Conservation (phyloP, 2,797 vertebrate species). For the Brachymystax lenok region DNA sequence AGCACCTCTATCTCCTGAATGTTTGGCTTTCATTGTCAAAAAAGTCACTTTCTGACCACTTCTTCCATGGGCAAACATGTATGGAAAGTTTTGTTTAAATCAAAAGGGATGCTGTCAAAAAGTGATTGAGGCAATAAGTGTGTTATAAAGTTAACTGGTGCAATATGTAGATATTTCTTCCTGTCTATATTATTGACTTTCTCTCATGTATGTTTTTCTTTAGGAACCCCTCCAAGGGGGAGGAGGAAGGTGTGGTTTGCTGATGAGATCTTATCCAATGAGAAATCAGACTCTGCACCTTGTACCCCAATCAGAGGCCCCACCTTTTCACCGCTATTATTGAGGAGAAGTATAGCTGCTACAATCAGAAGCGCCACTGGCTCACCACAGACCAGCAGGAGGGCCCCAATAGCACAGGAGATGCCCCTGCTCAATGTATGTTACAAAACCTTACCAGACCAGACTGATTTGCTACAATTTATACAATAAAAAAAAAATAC, state of each 20-base stretch:
- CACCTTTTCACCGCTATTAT: conserved; percentile 79
- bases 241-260: conserved; percentile 98
- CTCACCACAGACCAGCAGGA: conserved; percentile 81
- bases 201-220: conserved; percentile 32
- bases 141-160: not conserved
- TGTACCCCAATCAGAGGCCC: conserved; percentile 85
- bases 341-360: conserved; percentile 57
- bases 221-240: conserved; percentile 85
- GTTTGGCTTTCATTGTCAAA: too few relatives aligned
- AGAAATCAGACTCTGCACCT: conserved; percentile 89
- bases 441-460: not conserved
- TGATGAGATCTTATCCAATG: conserved; percentile 87
- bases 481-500: too few relatives aligned
- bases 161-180: not conserved
- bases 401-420: conserved; percentile 44
- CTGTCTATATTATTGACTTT: not conserved
- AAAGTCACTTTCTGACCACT: too few relatives aligned
- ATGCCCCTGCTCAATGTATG: conserved; percentile 50
- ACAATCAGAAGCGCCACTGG: conserved; percentile 65
- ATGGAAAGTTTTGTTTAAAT: not conserved
- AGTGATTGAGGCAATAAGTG: too few relatives aligned
- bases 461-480: not conserved
- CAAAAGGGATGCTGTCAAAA: too few relatives aligned
- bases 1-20: too few relatives aligned
- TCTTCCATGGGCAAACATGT: not conserved